Conservation (phyloP, 1,140 invertebrate species). For the Drosophila quadrilineata region DNA sequence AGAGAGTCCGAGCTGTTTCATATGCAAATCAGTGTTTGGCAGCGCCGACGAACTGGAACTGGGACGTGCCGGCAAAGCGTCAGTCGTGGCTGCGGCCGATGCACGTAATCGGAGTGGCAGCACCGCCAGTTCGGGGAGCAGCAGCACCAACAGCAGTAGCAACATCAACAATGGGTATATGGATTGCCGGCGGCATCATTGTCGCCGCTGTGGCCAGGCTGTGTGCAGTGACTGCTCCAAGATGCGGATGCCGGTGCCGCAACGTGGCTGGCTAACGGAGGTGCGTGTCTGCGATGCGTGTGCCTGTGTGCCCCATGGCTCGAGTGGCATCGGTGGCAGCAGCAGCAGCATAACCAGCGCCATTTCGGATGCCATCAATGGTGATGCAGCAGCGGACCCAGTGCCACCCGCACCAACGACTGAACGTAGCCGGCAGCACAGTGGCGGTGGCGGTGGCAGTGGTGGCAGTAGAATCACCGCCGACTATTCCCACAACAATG, state of each 20-base stretch:
- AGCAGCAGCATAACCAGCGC: constrained; percentile 14
- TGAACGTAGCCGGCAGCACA: not conserved
- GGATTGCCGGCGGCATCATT: constrained; percentile 86
- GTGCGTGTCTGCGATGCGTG: constrained; percentile 86
- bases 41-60: constrained; percentile 80
- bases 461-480: not conserved
- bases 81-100: too few species aligned
- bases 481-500: constrained; percentile 3
- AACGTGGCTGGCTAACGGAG: constrained; percentile 86
- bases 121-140: constrained; percentile 56
- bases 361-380: constrained; percentile 44
- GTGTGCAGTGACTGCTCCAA: constrained; percentile 87
- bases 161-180: not conserved
- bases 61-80: constrained; percentile 8
- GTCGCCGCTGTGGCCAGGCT: constrained; percentile 88
- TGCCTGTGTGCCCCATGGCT: constrained; percentile 38
- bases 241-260: constrained; percentile 85
- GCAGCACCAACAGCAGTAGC: not conserved
- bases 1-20: constrained; percentile 85
- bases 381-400: not conserved
- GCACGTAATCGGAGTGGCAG: too few species aligned
- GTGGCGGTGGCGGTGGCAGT: not conserved
- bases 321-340: not conserved
- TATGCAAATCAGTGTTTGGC: constrained; percentile 85
- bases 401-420: not conserved